Conservation (phyloP, 2,113 vertebrate genomes). For the Bagarius yarrelli region DNA sequence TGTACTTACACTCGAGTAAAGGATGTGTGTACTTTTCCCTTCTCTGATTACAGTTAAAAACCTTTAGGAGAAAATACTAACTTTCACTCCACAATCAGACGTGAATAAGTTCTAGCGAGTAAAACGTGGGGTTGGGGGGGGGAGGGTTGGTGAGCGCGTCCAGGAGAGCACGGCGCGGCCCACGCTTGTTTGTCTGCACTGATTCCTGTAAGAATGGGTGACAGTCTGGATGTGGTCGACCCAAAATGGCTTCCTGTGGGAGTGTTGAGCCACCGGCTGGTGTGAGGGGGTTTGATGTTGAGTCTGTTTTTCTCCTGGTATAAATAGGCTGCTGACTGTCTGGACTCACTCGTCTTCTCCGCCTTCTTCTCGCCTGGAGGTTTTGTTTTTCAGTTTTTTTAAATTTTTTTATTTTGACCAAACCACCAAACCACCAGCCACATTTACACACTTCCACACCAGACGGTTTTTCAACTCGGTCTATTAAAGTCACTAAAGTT, state of each 20-base stretch:
- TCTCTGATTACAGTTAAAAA: too few relatives aligned
- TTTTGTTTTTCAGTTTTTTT: background rate
- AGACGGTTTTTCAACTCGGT: too few relatives aligned
- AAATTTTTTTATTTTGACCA: constrained; percentile 37
- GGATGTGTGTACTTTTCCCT: too few relatives aligned
- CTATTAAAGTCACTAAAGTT: too few relatives aligned
- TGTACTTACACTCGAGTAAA: too few relatives aligned
- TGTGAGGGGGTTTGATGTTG: constrained; percentile 54
- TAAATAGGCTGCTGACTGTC: constrained; percentile 43
- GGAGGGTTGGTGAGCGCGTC: background rate
- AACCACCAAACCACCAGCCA: constrained; percentile 37
- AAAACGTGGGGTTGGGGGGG: background rate
- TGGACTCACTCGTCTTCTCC: background rate
- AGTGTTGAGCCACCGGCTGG: constrained; percentile 43
- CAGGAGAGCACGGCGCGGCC: constrained; percentile 3
- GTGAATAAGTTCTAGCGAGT: background rate
- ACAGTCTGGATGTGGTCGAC: constrained; percentile 60
- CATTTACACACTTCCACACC: constrained; percentile 35
- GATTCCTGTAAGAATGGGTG: constrained; percentile 51
- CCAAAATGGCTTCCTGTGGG: constrained; percentile 58
- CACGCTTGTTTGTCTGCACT: constrained; percentile 29
- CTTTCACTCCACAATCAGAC: background rate
- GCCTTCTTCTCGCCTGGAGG: constrained; percentile 35
- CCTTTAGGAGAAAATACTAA: background rate
- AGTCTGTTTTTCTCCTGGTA: constrained; percentile 56